Evolutionary conservation across 2,797 vertebrate genomes (phyloP).

Genomic region (Tragopan temminckii): DNA sequence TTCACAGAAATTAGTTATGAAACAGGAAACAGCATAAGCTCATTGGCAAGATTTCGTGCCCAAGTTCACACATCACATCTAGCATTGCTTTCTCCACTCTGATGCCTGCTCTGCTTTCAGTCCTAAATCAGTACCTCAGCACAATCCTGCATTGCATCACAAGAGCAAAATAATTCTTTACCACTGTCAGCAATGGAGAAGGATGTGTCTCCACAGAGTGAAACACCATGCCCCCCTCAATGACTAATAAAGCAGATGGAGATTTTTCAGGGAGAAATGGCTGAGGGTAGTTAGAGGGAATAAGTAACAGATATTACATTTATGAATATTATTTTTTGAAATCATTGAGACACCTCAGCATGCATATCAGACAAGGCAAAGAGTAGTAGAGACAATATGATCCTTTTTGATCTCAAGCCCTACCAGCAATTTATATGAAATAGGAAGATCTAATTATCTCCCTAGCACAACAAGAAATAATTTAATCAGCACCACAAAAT

Average conservation of each 20-base stretch:
- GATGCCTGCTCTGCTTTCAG: background rate
- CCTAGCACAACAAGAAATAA: fast-evolving
- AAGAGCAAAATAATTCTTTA: background rate
- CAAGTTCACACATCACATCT: background rate
- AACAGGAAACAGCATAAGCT: background rate
- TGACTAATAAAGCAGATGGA: background rate
- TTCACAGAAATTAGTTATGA: background rate
- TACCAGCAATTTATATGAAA: background rate
- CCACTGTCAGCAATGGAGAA: background rate
- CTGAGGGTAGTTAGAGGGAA: background rate
- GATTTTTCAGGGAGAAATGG: background rate
- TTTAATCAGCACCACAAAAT: background rate
- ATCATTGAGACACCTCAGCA: background rate
- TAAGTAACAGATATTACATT: background rate
- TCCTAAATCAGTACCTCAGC: background rate
- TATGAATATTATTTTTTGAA: background rate
- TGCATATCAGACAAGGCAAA: background rate
- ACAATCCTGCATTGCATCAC: background rate
- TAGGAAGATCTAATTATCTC: background rate
- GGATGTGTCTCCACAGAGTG: background rate
- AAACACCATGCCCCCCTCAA: background rate
- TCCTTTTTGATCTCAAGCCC: background rate
- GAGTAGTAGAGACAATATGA: background rate
- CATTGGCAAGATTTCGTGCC: background rate
- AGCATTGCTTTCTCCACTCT: background rate